Base-by-base conservation (phyloP, 30 jellyfish, hydroid and myxozoan species). In the Chironex yamaguchii region DNA sequence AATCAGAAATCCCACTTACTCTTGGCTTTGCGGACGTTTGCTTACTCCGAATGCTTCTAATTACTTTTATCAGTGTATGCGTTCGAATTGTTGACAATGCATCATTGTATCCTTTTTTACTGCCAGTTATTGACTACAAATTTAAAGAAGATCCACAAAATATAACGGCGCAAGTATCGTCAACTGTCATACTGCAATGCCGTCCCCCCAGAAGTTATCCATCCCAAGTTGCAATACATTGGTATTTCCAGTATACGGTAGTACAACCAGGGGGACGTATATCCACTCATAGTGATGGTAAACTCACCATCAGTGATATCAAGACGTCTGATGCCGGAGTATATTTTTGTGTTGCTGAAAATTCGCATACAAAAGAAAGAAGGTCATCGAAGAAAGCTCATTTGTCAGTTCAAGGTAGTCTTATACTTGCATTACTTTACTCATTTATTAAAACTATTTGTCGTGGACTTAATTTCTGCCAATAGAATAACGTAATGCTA, bases 131-230 rank as follows among this genome's bases (percentile, higher is more conserved):
- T 42, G 95, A 89, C 34, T 89, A 63, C 65, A 79, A 34, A 4
- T 89, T 89, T 42, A 85, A 27, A 32, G 34, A 13, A 30, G 62
- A 81, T 32, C 97, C 97, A 9, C 6, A 25, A 29, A n/a, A 76
- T 27, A 42, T 71, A 9, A 66, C 12, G 23, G 51, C 74, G 64
- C 62, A 68, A 2, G 58, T 52, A 25, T 84, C 87, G 21, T 63
- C 72, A n/a, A 49, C 82, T 0, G 81, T 79, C 11, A 28, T 51
- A 0, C 89, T 89, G 17, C 71, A 23, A 6, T 81, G 97, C 94
- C 20, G 69, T 34, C 97, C 97, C 1, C 97, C 97, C 4, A 36
- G 78, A 12, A 71, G 93, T 4, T 82, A 89, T 49, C 97, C 97
- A 0, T 4, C 50, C 17, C 23, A 89, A 1, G 62, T 65, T 3